Percentiles rank a stretch among this genome's conserved stretches.
phyloP scores from a whole-genome alignment of 1,140 invertebrate genomes.

The Reticulitermes speratus region DNA sequence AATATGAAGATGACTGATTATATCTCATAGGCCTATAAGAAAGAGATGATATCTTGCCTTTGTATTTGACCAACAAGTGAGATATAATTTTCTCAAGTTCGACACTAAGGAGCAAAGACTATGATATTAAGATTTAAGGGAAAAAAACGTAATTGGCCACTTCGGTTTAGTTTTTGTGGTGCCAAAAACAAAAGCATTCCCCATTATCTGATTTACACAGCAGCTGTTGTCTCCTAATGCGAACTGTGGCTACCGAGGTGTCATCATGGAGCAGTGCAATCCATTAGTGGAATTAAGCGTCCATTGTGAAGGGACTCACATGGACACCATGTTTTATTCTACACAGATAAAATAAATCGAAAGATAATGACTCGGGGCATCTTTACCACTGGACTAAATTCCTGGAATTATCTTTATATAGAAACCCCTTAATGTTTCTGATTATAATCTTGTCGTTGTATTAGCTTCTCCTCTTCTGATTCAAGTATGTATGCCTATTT shows the following conservation, averaged over 20 bases:
- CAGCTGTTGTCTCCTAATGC: background rate
- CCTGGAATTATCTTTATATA: too few relatives aligned
- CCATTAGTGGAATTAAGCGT: slow-evolving; percentile 1
- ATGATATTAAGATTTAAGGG: background rate
- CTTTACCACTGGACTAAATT: too few relatives aligned
- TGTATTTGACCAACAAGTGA: background rate
- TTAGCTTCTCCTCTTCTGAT: too few relatives aligned
- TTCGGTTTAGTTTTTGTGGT: background rate
- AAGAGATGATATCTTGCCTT: background rate
- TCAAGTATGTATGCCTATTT: too few relatives aligned
- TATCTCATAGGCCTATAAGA: background rate
- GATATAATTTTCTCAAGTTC: background rate
- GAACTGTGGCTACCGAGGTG: background rate
- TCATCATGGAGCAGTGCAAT: background rate
- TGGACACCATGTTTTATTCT: background rate
- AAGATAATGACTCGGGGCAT: too few relatives aligned
- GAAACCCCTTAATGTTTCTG: too few relatives aligned
- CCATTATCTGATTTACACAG: background rate
- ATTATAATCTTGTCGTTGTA: too few relatives aligned
- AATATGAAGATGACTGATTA: background rate
- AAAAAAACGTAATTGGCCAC: background rate
- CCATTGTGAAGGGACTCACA: background rate
- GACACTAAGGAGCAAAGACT: background rate
- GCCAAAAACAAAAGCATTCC: background rate
- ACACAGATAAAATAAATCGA: background rate